Evolutionary conservation across 2,797 vertebrate genomes (phyloP).

Genomic region (Sphenopsis melanotis): DNA sequence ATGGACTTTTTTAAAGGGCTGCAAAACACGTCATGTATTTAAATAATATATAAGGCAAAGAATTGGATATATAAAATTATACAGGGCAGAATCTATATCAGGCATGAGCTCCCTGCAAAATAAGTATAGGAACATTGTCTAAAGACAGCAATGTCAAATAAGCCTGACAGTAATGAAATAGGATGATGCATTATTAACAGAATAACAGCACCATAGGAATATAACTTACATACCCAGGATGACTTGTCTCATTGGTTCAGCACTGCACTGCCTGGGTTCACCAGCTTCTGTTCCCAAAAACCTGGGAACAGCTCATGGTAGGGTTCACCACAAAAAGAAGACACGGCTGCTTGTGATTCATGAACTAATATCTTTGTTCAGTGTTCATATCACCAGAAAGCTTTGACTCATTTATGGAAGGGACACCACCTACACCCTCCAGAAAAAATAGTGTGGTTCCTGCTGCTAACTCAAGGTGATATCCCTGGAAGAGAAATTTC

Average conservation of each 20-base stretch:
- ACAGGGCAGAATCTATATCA: neutral
- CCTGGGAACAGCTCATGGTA: rapidly evolving
- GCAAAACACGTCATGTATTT: neutral
- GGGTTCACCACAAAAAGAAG: neutral
- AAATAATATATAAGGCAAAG: neutral
- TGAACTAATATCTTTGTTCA: neutral
- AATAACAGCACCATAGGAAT: neutral
- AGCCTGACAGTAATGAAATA: neutral
- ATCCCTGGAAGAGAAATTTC: neutral
- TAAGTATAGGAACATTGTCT: neutral
- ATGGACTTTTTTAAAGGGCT: neutral
- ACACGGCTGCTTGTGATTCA: neutral
- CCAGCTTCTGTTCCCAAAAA: neutral
- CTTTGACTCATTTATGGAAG: neutral
- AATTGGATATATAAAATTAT: neutral
- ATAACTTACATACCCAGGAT: neutral
- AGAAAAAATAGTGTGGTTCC: neutral
- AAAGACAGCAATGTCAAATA: neutral
- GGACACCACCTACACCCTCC: neutral
- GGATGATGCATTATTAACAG: neutral
- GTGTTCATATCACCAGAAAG: neutral
- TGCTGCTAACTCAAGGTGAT: neutral
- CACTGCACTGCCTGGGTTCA: neutral
- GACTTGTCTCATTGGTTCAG: neutral
- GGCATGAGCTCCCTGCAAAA: neutral